A percentile compares a stretch with the other conserved stretches of the same genome.
phyloP scores from a whole-genome alignment of 1,140 invertebrate genomes.

The Sycophaga agraensis region DNA sequence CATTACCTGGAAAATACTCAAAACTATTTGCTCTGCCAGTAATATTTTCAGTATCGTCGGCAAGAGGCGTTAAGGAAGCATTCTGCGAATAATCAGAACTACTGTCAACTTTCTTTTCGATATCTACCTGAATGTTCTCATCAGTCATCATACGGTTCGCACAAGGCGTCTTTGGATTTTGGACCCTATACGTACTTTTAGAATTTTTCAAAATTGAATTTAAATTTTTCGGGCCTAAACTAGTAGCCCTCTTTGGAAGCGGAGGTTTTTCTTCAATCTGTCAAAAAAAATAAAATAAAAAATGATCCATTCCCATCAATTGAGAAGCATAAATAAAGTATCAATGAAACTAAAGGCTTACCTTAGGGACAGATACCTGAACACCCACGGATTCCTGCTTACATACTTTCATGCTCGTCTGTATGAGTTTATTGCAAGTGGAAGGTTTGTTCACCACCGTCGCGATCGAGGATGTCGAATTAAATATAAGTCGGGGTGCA shows the following conservation, averaged over 20 bases:
- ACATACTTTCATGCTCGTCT: constrained; percentile 42
- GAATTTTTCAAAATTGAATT: constrained; percentile 46
- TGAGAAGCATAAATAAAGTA: no score
- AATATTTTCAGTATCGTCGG: constrained; percentile 43
- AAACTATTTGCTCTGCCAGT: constrained; percentile 56
- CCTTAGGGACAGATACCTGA: constrained; percentile 44
- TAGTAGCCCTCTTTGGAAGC: constrained; percentile 43
- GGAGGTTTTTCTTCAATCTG: constrained; percentile 45
- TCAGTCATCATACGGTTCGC: background rate
- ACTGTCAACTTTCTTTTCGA: constrained; percentile 21
- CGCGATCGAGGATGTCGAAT: constrained; percentile 53
- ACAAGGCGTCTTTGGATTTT: constrained; percentile 19
- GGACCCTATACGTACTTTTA: constrained; percentile 44
- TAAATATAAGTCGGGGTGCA: constrained; percentile 42
- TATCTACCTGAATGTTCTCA: background rate
- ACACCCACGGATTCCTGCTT: constrained; percentile 47
- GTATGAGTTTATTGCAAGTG: constrained; percentile 52
- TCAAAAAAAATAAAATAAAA: background rate
- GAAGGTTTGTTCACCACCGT: constrained; percentile 52
- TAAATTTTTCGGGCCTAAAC: constrained; percentile 36
- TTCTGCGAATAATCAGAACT: constrained; percentile 40
- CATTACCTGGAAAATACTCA: constrained; percentile 56
- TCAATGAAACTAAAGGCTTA: no score
- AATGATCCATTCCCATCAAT: no score
- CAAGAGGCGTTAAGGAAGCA: constrained; percentile 36